Evolutionary conservation across 2,888 invertebrate species (phyloP), one percentile per base, ranked within the genome.

Genomic region (Halictus quadricinctus): DNA sequence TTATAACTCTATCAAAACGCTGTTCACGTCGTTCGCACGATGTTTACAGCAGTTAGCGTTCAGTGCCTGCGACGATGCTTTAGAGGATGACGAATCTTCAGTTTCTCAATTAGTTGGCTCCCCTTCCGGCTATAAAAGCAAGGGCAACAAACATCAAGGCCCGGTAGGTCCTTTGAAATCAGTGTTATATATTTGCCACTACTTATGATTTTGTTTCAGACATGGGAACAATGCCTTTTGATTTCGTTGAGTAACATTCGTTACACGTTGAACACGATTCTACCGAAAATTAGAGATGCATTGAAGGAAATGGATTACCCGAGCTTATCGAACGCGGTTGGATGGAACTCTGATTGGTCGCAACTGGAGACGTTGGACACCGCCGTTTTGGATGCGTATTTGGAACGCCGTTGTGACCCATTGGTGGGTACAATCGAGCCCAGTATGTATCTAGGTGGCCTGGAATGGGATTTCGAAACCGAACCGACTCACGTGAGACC

Each of bases 371-470:
- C 95, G 7, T 94, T 97, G 60, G 97, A 97, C 91, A 95, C 95
- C 5, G 95, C 95, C 10, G 96, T 98, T 81, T 96, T 98, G 21
- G 98, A 98, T 91, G 97, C 97, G 3, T 98, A 98, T 93, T 95
- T 98, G 76, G 99, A 99, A 94, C 97, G 98, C 92, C 98, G 98
- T 93, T 97, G 98, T 72, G 98, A 99, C 95, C 99, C 99, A 0
- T 95, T 99, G 18, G 98, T 99, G 43, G 99, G 98, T n/a, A 98
- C 98, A 10, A 98, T 99, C 87, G 99, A 99, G 95, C 98, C 98
- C 10, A 98, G 98, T 86, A 99, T 99, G 98, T 99, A 99, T 95
- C 96, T 98, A 93, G 98, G 98, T 0, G 96, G 97, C 82, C 98
- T 98, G 93, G 97, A 97, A 93, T 98, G 98, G 97, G 97, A 97